Base-by-base conservation (phyloP, 2,113 vertebrate genomes). In the Hyla sarda region DNA sequence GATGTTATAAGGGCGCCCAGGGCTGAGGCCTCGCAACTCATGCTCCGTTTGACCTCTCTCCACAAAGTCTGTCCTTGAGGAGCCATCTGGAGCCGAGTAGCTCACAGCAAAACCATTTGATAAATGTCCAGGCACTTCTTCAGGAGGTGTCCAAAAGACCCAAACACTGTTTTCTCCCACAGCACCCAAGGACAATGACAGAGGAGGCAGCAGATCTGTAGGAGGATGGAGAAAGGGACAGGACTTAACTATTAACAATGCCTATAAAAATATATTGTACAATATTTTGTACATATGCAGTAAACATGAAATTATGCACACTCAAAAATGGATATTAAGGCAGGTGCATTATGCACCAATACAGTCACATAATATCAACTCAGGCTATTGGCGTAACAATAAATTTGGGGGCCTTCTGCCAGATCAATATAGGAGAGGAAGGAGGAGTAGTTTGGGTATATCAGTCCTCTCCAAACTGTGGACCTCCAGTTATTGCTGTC, bases 1-100 rank as follows among this genome's bases (percentile, higher is more conserved):
- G 94, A 99, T 97, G 93, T 99, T 99, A 95, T 99, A 99, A 83
- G 96, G 95, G 82, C 94, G 92, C 86, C 98, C 98, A 0, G 98
- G 94, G 28, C 90, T 92, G 87, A 99, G 95, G 82, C 96, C 96
- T 88, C 93, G 94, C 87, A 99, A 94, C 89, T 97, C 94, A 88
- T 98, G 96, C 47, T 93, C 91, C 73, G 95, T 96, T 90, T 94
- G 95, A 89, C 95, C 93, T 86, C 93, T 92, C 91, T 97, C 96
- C 92, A 99, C 95, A 81, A 96, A 95, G 92, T 98, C 98, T 0
- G 96, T 98, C 87, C 95, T 94, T 87, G 91, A 93, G 82, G 92
- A 94, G 47, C 95, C 93, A 13, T 97, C 97, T 23, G 96, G 88
- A 4, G 96, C 96, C 62, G 93, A 93, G 37, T 98, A 98, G 77